Evolutionary conservation across 2,888 invertebrate species (phyloP), one percentile per base, ranked within the genome.

Genomic region (Leucophenga montana): DNA sequence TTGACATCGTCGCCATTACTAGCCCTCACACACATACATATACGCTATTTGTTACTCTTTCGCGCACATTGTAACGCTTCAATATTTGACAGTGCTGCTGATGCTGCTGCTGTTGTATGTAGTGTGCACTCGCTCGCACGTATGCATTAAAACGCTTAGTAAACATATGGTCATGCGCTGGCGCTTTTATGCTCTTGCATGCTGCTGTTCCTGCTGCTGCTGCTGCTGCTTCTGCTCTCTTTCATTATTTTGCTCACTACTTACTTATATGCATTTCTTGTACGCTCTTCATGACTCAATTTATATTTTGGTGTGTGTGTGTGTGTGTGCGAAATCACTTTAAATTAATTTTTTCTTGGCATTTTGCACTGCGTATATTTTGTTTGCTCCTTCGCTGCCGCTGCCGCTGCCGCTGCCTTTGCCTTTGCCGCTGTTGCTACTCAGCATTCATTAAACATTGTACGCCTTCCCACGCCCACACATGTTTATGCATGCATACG

Each of bases 291-390:
- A 50, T 50, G 39, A 11, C 82, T 76, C 71, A 71, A 77, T 20
- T 57, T 8, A 18, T 57, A 22, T 18, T 20, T 57, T 8, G 1
- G 1, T 57, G 57, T 57, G 27, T 62, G 44, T 62, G 39, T 48
- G 48, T 64, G 64, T 48, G 64, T 27, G 50, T 66, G 59, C 18
- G 54, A 78, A 73, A 80, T 81, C 81, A 81, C 81, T 81, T 81
- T 81, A 81, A 81, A 81, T 81, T 83, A 81, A 81, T 81, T 81
- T 81, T 84, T 81, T 84, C 84, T 74, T 69, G 77, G 83, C 84
- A 82, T 81, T 84, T 78, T 67, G 11, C 27, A 20, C 62, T 66
- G 48, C 39, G 73, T 68, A 54, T 72, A 75, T 77, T 81, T 80
- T 39, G 39, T 39, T 81, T 81, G 84, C 83, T 80, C 85, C 70